Evolutionary conservation across 2,888 invertebrate species (phyloP).

Genomic region (Therioaphis trifolii): DNA sequence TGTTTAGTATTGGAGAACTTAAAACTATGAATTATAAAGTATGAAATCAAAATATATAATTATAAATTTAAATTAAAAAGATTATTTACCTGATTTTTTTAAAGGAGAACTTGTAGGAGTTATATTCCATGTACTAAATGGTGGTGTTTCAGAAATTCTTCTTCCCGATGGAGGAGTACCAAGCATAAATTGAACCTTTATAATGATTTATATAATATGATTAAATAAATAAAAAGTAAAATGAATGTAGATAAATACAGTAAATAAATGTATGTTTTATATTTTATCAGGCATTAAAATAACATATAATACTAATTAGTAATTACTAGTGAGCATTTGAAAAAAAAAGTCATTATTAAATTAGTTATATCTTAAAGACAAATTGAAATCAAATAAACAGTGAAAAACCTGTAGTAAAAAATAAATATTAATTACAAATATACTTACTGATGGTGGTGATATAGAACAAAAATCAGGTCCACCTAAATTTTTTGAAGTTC

Average conservation of each 20-base stretch:
- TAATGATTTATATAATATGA: slow-evolving; percentile 57
- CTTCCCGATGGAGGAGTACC: slow-evolving; percentile 83
- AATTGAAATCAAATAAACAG: too few relatives aligned
- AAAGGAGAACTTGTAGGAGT: slow-evolving; percentile 80
- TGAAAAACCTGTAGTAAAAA: neutral
- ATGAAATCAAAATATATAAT: slow-evolving; percentile 23
- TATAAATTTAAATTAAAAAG: slow-evolving; percentile 8
- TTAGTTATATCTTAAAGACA: neutral
- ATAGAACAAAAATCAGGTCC: slow-evolving; percentile 88
- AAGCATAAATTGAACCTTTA: slow-evolving; percentile 83
- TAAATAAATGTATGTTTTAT: neutral
- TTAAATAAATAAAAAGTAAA: neutral
- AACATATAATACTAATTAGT: neutral
- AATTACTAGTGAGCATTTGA: neutral
- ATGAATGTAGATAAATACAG: neutral
- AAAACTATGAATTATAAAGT: slow-evolving; percentile 69
- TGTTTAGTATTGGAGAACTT: slow-evolving; percentile 77
- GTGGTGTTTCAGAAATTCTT: slow-evolving; percentile 75
- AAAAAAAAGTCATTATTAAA: neutral
- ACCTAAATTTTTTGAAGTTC: slow-evolving; percentile 71
- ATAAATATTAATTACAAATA: neutral
- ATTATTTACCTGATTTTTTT: slow-evolving; percentile 71
- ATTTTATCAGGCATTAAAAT: too few relatives aligned
- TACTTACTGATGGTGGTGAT: slow-evolving; percentile 87
- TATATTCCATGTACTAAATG: slow-evolving; percentile 81